These are phyloP conservation scores for Lysiphlebus fabarum DNA, from an alignment of 1,140 invertebrate genomes.

Conservation along the genomic window DNA sequence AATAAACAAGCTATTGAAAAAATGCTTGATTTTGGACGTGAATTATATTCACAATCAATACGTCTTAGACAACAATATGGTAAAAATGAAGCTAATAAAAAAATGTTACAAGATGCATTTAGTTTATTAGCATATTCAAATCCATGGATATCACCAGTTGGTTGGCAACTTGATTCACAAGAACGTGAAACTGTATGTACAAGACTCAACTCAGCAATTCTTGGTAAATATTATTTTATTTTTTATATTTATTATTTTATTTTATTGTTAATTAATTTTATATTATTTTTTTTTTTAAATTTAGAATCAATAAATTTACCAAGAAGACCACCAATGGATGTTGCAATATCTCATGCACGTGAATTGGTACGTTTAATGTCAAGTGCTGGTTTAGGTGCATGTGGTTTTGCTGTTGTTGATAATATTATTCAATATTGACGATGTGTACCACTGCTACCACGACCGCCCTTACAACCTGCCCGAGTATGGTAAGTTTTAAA, in stretches of 20 bases:
- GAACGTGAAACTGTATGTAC: conserved; percentile 92
- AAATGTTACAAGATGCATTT: conserved; percentile 95
- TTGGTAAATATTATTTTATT: conserved; percentile 72
- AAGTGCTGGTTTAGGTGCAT: conserved; percentile 82
- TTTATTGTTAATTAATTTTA: no score
- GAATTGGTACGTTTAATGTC: conserved; percentile 88
- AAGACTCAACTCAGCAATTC: conserved; percentile 94
- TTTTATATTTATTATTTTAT: background rate
- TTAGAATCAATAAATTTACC: conserved; percentile 86
- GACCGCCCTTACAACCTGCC: conserved; percentile 49
- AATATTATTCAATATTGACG: conserved; percentile 67
- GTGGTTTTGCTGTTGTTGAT: conserved; percentile 85
- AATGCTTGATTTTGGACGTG: conserved; percentile 91
- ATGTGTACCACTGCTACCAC: conserved; percentile 52
- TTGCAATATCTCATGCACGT: conserved; percentile 83
- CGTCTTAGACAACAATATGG: conserved; percentile 78
- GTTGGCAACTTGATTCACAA: conserved; percentile 88
- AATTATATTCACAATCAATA: conserved; percentile 88
- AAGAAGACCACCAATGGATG: conserved; percentile 85
- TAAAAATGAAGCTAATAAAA: conserved; percentile 82
- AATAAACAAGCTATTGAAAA: conserved; percentile 80
- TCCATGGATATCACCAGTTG: conserved; percentile 94
- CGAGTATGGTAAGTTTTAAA: conserved; percentile 51
- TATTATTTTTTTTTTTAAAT: background rate
- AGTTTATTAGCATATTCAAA: conserved; percentile 96